phyloP scores from a whole-genome alignment of 2,888 invertebrate genomes.

The Fabriciana adippe region DNA sequence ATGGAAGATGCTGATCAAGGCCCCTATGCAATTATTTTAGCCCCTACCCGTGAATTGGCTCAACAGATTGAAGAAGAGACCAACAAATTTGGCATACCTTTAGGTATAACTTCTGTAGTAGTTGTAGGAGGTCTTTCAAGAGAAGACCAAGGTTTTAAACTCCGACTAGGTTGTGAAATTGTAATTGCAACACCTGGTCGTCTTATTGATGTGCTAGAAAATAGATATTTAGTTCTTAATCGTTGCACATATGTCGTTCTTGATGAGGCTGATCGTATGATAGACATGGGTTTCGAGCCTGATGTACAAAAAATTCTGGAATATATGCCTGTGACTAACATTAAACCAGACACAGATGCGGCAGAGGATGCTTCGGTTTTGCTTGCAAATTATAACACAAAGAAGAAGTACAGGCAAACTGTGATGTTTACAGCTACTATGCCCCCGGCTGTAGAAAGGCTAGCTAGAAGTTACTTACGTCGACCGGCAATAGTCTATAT shows the following conservation, averaged over 20 bases:
- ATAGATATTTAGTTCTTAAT: slow-evolving; percentile 96
- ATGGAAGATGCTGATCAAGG: slow-evolving; percentile 96
- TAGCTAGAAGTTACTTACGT: slow-evolving; percentile 96
- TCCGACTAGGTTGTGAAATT: slow-evolving; percentile 98
- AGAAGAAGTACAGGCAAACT: slow-evolving; percentile 99
- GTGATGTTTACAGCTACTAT: slow-evolving; percentile 99
- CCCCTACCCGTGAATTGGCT: slow-evolving; percentile 99
- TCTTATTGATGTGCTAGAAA: slow-evolving; percentile 98
- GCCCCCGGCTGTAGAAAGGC: slow-evolving; percentile 98
- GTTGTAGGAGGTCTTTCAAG: slow-evolving; percentile 99
- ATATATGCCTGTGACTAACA: slow-evolving; percentile 98
- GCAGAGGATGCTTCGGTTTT: slow-evolving; percentile 96
- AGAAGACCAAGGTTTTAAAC: slow-evolving; percentile 98
- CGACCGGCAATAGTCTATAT: slow-evolving; percentile 99
- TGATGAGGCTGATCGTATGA: slow-evolving; percentile 99
- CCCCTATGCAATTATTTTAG: slow-evolving; percentile 99
- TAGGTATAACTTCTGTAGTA: slow-evolving; percentile 96
- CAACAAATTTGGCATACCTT: slow-evolving; percentile 96
- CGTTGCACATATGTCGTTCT: slow-evolving; percentile 99
- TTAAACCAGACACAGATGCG: slow-evolving; percentile 98
- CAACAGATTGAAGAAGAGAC: slow-evolving; percentile 99
- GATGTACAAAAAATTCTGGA: slow-evolving; percentile 98
- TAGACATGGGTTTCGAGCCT: slow-evolving; percentile 99
- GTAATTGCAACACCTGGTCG: slow-evolving; percentile 99
- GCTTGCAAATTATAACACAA: slow-evolving; percentile 96